Evolutionary conservation across 23 tunicate genomes (phyloP).

Genomic region (Ascidia mentula): DNA sequence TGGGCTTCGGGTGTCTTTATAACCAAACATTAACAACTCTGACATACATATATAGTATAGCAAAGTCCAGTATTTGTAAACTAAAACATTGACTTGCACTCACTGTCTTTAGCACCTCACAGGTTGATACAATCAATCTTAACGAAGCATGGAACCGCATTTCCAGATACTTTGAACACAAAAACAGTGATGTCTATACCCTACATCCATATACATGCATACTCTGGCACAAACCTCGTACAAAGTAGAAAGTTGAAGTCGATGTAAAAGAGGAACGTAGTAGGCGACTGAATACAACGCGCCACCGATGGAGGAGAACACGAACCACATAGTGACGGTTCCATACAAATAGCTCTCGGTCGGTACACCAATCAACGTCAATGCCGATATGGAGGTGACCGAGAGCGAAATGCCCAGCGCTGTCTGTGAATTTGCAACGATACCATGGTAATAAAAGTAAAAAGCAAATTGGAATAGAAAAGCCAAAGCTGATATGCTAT

Average conservation of each 20-base stretch:
- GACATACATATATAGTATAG: too few relatives aligned
- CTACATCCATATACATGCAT: not conserved
- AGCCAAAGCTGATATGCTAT: too few relatives aligned
- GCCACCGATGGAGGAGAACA: not conserved
- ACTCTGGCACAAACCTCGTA: conserved; percentile 20
- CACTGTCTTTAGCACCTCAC: conserved; percentile 6
- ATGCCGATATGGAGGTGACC: conserved; percentile 20
- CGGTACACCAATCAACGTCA: conserved; percentile 19
- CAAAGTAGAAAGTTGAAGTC: conserved; percentile 11
- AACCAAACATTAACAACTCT: too few relatives aligned
- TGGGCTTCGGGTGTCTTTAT: not conserved
- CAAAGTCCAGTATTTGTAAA: too few relatives aligned
- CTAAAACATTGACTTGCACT: too few relatives aligned
- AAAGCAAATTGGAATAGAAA: too few relatives aligned
- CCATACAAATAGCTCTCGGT: conserved; percentile 28
- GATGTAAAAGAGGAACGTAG: conserved; percentile 34
- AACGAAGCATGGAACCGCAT: conserved; percentile 12
- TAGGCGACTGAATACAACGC: conserved; percentile 6
- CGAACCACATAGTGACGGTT: conserved; percentile 12
- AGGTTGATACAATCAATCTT: not conserved
- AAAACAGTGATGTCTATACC: not conserved
- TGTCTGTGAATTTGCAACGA: conserved; percentile 7
- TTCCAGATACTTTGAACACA: conserved; percentile 20
- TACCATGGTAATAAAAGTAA: too few relatives aligned
- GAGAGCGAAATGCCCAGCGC: conserved; percentile 15